Conservation (phyloP, 2,113 vertebrate species). For the Psittacus erithacus region DNA sequence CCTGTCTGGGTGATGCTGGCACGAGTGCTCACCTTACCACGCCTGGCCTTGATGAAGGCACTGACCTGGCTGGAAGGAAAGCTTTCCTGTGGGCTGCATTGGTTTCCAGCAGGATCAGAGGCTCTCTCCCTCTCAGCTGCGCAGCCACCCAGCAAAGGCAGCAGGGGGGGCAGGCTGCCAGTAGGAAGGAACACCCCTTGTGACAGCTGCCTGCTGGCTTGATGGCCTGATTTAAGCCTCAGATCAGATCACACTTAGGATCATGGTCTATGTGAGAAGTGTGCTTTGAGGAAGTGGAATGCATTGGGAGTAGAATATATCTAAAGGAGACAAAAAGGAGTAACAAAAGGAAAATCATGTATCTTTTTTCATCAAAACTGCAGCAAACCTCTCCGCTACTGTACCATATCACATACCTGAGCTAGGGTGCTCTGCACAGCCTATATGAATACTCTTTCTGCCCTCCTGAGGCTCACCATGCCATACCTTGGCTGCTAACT, state of each 20-base stretch:
- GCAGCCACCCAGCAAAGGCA: fast-evolving
- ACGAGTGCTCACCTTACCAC: neutral
- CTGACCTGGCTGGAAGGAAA: neutral
- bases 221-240: neutral
- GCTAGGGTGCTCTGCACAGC: neutral
- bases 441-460: neutral
- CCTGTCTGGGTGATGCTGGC: fast-evolving
- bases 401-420: neutral
- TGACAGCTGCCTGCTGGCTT: neutral
- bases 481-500: neutral
- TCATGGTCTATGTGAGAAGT: neutral
- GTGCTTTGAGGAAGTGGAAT: neutral
- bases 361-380: neutral
- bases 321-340: neutral
- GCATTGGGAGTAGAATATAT: neutral
- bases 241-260: neutral
- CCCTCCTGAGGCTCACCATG: neutral
- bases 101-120: neutral
- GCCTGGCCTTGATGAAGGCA: neutral
- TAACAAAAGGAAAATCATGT: neutral
- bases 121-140: neutral
- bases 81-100: neutral
- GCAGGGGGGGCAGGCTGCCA: neutral
- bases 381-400: neutral
- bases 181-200: neutral